phyloP scores from a whole-genome alignment of 2,113 vertebrate genomes.

The Oceanites oceanicus region DNA sequence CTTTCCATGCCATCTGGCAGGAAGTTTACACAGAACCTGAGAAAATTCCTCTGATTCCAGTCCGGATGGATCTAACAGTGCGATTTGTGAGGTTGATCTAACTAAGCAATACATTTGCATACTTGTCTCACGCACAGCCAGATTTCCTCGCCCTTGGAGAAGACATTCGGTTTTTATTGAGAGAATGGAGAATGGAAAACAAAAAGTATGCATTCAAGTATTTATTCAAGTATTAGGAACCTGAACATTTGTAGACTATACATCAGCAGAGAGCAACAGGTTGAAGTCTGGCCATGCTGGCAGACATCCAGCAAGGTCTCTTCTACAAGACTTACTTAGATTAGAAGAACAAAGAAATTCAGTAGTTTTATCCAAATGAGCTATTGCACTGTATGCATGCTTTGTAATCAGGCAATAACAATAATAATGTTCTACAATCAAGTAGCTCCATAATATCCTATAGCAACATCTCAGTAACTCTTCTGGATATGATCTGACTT shows the following conservation, averaged over 20 bases:
- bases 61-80: background rate
- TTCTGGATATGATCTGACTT: background rate
- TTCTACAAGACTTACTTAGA: background rate
- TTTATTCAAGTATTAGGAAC: background rate
- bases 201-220: background rate
- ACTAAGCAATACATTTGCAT: background rate
- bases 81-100: background rate
- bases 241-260: background rate
- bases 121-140: background rate
- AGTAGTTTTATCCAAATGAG: background rate
- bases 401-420: background rate
- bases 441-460: background rate
- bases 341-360: background rate
- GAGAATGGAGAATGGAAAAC: background rate
- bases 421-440: background rate
- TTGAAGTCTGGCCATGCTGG: background rate
- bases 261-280: background rate
- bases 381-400: background rate
- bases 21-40: slow-evolving; percentile 15
- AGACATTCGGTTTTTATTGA: background rate
- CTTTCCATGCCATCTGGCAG: slow-evolving; percentile 32
- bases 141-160: background rate
- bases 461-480: background rate
- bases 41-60: slow-evolving; percentile 39
- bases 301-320: background rate